Conservation (phyloP, 1,140 invertebrate species). For the Orius insidiosus region DNA sequence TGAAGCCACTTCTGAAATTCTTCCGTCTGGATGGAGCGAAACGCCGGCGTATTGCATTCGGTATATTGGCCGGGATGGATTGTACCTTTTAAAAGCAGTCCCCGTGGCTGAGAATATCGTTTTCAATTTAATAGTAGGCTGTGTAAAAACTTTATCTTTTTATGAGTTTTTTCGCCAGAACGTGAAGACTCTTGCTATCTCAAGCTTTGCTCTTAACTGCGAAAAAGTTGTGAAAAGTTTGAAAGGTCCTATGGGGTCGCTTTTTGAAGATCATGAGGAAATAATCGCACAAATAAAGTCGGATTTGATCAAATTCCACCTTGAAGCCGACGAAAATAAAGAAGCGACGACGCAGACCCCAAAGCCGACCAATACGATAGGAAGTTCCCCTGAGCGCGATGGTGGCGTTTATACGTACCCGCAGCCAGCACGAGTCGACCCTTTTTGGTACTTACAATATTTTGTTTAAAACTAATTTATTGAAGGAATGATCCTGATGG, state of each 20-base stretch:
- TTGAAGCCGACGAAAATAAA: conserved; percentile 22
- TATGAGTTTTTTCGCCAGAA: too few relatives aligned
- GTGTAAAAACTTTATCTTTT: too few relatives aligned
- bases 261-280: conserved; percentile 21
- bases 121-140: too few relatives aligned
- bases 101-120: too few relatives aligned
- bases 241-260: conserved; percentile 25
- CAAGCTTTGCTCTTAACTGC: conserved; percentile 26
- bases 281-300: conserved; percentile 28
- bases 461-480: too few relatives aligned
- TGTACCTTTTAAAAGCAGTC: too few relatives aligned
- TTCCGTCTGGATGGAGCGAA: too few relatives aligned
- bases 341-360: conserved; percentile 26
- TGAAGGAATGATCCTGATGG: conserved; percentile 22
- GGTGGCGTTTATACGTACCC: conserved; percentile 19
- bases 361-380: too few relatives aligned
- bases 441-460: too few relatives aligned
- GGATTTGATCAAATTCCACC: conserved; percentile 31
- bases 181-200: conserved; percentile 27
- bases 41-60: too few relatives aligned
- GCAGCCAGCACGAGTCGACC: conserved; percentile 22
- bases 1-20: too few relatives aligned
- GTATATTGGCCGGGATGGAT: too few relatives aligned
- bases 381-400: neutral
- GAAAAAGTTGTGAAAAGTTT: conserved; percentile 26